phyloP scores from a whole-genome alignment of 92 coral and sea anemone genomes.

The Bergia sp. region DNA sequence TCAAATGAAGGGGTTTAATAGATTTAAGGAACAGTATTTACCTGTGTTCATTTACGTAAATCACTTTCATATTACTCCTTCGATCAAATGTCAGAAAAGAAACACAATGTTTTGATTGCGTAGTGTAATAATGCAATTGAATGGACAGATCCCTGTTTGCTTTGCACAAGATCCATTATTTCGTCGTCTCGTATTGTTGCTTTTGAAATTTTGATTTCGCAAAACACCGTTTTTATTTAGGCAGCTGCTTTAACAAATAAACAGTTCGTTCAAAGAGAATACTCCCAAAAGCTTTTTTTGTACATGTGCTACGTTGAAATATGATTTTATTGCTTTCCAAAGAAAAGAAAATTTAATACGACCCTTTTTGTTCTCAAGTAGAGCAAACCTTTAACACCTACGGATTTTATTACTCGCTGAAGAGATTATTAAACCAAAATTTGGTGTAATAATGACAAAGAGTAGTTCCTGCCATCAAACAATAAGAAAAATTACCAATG shows the following conservation, averaged over 20 bases:
- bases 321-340: background rate
- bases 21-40: constrained; percentile 16
- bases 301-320: background rate
- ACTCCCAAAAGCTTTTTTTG: background rate
- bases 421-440: constrained; percentile 19
- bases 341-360: background rate
- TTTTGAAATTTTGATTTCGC: background rate
- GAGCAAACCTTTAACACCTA: constrained; percentile 18
- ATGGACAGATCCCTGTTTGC: constrained; percentile 25
- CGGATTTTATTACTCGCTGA: background rate
- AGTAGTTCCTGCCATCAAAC: constrained; percentile 26
- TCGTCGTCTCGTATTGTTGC: background rate
- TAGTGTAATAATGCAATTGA: constrained; percentile 9
- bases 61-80: constrained; percentile 14
- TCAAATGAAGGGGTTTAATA: background rate
- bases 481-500: background rate
- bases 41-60: constrained; percentile 1
- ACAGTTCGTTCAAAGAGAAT: background rate
- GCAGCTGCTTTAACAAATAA: constrained; percentile 17
- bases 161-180: constrained; percentile 17
- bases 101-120: constrained; percentile 22
- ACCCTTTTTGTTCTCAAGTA: constrained; percentile 7
- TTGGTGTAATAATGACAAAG: background rate
- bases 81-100: constrained; percentile 31
- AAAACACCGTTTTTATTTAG: background rate